phyloP scores from a whole-genome alignment of 1,140 invertebrate genomes.

The Drosophila melanogaster region Release_6_plus_ISO1_MT NT_033777.3:26372001-26372500 shows the following conservation, averaged over 20 bases:
- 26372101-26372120: background rate
- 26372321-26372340: conserved; percentile 14
- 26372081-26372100: background rate
- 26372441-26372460: conserved; percentile 33
- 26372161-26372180: background rate
- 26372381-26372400: conserved; percentile 56
- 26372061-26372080: conserved; percentile 55
- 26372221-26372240: background rate
- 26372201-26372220: background rate
- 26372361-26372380: conserved; percentile 47
- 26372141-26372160: too few species aligned
- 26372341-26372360: conserved; percentile 24
- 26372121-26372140: too few species aligned
- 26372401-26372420: conserved; percentile 40
- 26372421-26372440: conserved; percentile 41
- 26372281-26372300: conserved; percentile 1
- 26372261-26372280: background rate
- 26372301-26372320: conserved; percentile 12
- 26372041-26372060: conserved; percentile 8
- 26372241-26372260: background rate
- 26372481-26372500: conserved; percentile 69
- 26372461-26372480: conserved; percentile 24
- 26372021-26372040: conserved; percentile 42
- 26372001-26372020: conserved; percentile 43
- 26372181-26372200: background rate